phyloP scores from a whole-genome alignment of 1,140 invertebrate species.

The Danaus plexippus region DNA sequence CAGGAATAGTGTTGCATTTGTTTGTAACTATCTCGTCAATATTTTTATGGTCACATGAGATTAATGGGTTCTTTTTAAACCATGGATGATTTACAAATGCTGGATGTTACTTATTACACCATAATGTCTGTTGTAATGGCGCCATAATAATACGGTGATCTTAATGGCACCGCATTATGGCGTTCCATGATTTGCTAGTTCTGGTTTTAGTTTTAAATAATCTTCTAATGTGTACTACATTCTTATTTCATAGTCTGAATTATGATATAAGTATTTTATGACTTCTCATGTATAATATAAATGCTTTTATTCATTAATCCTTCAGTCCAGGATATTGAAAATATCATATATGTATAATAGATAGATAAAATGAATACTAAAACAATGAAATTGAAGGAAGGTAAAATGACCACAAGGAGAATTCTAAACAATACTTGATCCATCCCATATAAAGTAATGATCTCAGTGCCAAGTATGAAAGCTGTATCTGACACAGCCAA shows the following conservation, averaged over 20 bases:
- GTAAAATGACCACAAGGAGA: too few species aligned
- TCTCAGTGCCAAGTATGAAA: too few species aligned
- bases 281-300: too few species aligned
- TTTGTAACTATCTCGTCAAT: conserved; percentile 12
- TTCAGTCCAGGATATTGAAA: too few species aligned
- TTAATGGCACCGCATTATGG: conserved; percentile 25
- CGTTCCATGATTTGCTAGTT: conserved; percentile 15
- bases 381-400: too few species aligned
- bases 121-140: conserved; percentile 27
- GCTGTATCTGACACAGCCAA: too few species aligned
- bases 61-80: conserved; percentile 26
- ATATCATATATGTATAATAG: too few species aligned
- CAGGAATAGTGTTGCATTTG: too few species aligned
- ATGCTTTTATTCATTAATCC: too few species aligned
- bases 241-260: conserved; percentile 4
- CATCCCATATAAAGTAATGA: too few species aligned
- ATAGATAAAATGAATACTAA: too few species aligned
- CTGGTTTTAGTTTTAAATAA: conserved; percentile 13
- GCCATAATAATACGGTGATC: conserved; percentile 29
- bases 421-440: too few species aligned
- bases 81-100: conserved; percentile 31
- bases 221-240: not conserved
- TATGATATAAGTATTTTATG: not conserved
- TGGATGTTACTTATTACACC: conserved; percentile 26
- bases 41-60: conserved; percentile 20